phyloP scores from a whole-genome alignment of 2,888 invertebrate species.

The Sinotaia quadrata region DNA sequence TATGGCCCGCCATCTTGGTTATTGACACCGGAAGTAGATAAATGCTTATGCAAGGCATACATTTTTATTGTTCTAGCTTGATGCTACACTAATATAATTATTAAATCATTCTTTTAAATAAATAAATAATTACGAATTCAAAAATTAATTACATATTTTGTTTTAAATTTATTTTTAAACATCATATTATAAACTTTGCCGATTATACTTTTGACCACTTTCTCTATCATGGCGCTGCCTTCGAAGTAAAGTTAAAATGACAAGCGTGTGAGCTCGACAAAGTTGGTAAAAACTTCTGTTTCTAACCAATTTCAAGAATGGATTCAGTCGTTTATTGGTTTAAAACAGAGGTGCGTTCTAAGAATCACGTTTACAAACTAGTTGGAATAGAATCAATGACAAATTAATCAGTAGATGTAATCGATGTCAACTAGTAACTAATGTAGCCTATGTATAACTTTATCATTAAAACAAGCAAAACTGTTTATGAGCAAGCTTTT shows the following conservation, averaged over 20 bases:
- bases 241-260: constrained; percentile 17
- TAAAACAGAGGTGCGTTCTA: constrained; percentile 12
- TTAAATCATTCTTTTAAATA: background rate
- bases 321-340: constrained; percentile 27
- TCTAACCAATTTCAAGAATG: background rate
- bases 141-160: too few relatives aligned
- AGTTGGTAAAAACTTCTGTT: background rate
- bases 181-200: background rate
- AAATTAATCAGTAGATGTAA: too few relatives aligned
- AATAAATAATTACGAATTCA: background rate
- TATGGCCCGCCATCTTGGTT: constrained; percentile 68
- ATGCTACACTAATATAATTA: background rate
- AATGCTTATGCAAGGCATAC: too few relatives aligned
- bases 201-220: background rate
- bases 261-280: too few relatives aligned
- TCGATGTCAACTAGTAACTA: too few relatives aligned
- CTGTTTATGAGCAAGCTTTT: too few relatives aligned
- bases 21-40: constrained; percentile 34
- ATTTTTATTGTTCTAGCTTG: background rate
- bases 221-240: constrained; percentile 19
- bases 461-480: too few relatives aligned
- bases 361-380: background rate
- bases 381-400: too few relatives aligned
- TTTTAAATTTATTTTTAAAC: background rate
- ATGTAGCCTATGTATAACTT: too few relatives aligned